A percentile compares a stretch with the other conserved stretches of the same genome.
These are phyloP conservation scores for Tychaedon coryphoeus DNA, from an alignment of 2,113 vertebrate genomes.

Conservation along the genomic window DNA sequence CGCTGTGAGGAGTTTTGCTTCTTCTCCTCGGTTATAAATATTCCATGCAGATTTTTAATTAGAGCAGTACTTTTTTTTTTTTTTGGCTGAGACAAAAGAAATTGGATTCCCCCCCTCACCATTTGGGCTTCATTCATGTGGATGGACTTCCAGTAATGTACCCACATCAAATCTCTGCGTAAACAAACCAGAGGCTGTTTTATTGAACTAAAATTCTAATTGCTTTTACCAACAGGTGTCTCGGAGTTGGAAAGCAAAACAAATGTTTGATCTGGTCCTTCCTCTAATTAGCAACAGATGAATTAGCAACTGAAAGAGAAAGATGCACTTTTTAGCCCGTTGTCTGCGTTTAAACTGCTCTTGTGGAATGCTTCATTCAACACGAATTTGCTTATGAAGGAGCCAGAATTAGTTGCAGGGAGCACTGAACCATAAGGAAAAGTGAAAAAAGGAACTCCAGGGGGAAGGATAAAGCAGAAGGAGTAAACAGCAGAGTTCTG, in stretches of 20 bases:
- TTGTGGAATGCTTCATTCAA: neutral
- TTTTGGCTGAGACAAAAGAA: constrained; percentile 43
- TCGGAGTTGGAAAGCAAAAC: neutral
- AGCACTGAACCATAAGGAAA: neutral
- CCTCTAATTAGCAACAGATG: neutral
- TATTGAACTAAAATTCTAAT: neutral
- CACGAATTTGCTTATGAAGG: neutral
- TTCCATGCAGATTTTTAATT: constrained; percentile 65
- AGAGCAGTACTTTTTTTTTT: neutral
- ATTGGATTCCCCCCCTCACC: neutral
- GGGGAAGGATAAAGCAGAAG: neutral
- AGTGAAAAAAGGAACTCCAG: neutral
- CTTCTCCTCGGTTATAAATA: constrained; percentile 57
- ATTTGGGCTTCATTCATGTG: constrained; percentile 2
- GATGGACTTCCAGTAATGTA: neutral
- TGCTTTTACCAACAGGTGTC: neutral
- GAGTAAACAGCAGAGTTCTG: neutral
- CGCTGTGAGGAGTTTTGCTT: neutral
- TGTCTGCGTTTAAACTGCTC: neutral
- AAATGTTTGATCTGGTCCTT: neutral
- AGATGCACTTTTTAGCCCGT: neutral
- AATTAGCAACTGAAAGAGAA: neutral
- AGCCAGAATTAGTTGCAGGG: neutral
- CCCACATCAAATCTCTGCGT: neutral
- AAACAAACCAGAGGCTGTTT: neutral